Evolutionary conservation across 2,888 invertebrate genomes (phyloP).

Genomic region (Lasioglossum oenotherae): DNA sequence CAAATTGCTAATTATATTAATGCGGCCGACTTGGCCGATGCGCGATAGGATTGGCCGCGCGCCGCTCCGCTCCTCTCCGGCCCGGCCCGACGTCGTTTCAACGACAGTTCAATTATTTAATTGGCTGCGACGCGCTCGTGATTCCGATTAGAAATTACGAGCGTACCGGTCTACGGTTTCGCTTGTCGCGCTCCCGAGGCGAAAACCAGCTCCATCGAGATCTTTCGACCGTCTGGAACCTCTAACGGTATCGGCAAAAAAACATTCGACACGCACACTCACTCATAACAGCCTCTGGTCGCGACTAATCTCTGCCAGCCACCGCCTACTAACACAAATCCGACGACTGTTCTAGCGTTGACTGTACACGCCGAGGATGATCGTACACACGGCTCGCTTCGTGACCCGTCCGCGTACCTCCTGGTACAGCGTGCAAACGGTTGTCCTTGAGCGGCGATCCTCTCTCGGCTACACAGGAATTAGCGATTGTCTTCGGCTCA

Average conservation of each 20-base stretch:
- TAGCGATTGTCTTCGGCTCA: constrained; percentile 4
- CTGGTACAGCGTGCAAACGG: constrained; percentile 12
- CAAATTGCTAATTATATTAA: constrained; percentile 24
- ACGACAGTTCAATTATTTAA: constrained; percentile 9
- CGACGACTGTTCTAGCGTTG: not conserved
- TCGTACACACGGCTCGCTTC: not conserved
- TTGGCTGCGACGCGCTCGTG: constrained; percentile 19
- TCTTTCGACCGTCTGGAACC: constrained; percentile 62
- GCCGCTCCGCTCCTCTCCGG: not conserved
- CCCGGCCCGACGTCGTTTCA: not conserved
- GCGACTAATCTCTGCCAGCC: constrained; percentile 30
- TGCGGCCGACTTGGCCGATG: not conserved
- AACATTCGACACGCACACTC: constrained; percentile 11
- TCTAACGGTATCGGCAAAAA: constrained; percentile 76
- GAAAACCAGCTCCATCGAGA: constrained; percentile 23
- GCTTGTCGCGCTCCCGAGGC: not conserved
- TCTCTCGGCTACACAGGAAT: not conserved
- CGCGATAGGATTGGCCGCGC: constrained; percentile 12
- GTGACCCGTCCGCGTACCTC: not conserved
- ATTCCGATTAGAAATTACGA: constrained; percentile 38
- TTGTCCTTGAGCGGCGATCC: constrained; percentile 12
- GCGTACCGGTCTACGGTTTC: constrained; percentile 17
- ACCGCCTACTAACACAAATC: constrained; percentile 6
- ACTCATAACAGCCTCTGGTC: not conserved
- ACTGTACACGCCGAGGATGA: constrained; percentile 1